These are phyloP conservation scores for Dreissena rostriformis DNA, from an alignment of 1,140 invertebrate species.

Conservation along the genomic window DNA sequence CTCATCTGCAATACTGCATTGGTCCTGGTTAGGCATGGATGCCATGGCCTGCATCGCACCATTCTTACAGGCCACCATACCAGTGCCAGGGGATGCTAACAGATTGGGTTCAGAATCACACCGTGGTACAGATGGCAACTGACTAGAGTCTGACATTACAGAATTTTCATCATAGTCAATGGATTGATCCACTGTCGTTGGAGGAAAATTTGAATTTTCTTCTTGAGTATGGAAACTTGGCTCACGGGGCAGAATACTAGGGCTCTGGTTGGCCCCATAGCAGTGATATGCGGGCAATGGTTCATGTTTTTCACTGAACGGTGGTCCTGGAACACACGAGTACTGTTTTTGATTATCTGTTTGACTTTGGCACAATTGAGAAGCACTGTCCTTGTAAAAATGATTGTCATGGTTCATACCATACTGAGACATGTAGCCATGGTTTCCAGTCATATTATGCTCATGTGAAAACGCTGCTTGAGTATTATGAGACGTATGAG, in stretches of 20 bases:
- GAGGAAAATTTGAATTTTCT: conserved; percentile 53
- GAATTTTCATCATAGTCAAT: conserved; percentile 55
- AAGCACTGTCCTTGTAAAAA: conserved; percentile 39
- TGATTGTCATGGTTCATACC: conserved; percentile 50
- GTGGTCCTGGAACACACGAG: conserved; percentile 50
- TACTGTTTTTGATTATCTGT: conserved; percentile 57
- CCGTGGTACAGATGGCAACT: background rate
- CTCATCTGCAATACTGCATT: conserved; percentile 1
- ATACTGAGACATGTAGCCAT: conserved; percentile 25
- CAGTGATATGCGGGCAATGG: conserved; percentile 50
- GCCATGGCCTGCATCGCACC: background rate
- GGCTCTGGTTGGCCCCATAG: conserved; percentile 50
- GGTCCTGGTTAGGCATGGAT: background rate
- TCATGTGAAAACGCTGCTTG: conserved; percentile 8
- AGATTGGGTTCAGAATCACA: conserved; percentile 37
- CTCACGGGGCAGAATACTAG: conserved; percentile 29
- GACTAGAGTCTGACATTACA: conserved; percentile 44
- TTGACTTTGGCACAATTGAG: conserved; percentile 54
- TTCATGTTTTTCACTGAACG: conserved; percentile 46
- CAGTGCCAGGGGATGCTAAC: background rate
- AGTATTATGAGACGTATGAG: conserved; percentile 47
- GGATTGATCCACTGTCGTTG: conserved; percentile 23
- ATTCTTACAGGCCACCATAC: conserved; percentile 16
- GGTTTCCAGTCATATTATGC: conserved; percentile 11
- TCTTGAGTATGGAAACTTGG: conserved; percentile 50